phyloP scores from a whole-genome alignment of 2,113 vertebrate genomes.

The Apus apus region DNA sequence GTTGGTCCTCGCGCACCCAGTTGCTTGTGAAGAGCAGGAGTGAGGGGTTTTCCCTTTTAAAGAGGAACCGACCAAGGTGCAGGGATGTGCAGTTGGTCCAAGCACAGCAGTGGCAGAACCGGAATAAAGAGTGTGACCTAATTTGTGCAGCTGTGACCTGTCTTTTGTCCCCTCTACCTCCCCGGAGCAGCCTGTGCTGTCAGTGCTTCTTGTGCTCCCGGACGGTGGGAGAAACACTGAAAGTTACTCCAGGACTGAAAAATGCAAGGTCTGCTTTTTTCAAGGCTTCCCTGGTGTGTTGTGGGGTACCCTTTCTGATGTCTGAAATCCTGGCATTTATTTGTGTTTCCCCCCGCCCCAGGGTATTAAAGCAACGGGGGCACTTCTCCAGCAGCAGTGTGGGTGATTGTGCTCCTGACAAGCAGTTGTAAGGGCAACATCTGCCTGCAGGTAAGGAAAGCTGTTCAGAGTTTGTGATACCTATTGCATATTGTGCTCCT shows the following conservation, averaged over 20 bases:
- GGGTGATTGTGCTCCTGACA: slow-evolving; percentile 49
- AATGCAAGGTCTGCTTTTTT: background rate
- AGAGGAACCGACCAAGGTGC: background rate
- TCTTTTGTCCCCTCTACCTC: background rate
- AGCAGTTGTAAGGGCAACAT: slow-evolving; percentile 35
- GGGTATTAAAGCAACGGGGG: slow-evolving; percentile 78
- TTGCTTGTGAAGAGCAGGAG: background rate
- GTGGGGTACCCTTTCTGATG: background rate
- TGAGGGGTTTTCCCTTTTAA: background rate
- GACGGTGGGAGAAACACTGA: background rate
- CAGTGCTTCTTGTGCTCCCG: background rate
- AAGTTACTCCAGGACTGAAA: background rate
- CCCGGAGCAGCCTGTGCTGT: background rate
- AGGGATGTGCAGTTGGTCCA: background rate
- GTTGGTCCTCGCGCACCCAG: background rate
- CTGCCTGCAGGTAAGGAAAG: background rate
- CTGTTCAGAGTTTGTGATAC: background rate
- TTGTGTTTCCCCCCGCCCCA: slow-evolving; percentile 38
- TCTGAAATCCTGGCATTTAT: background rate
- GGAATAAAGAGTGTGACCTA: background rate
- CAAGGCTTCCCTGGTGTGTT: background rate
- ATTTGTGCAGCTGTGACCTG: background rate
- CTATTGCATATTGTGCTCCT: background rate
- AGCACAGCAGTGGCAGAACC: background rate
- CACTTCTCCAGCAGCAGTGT: slow-evolving; percentile 74